Percentiles rank a stretch among this genome's conserved stretches.
phyloP scores from a whole-genome alignment of 2,797 vertebrate species.

The Heterohyrax brucei region DNA sequence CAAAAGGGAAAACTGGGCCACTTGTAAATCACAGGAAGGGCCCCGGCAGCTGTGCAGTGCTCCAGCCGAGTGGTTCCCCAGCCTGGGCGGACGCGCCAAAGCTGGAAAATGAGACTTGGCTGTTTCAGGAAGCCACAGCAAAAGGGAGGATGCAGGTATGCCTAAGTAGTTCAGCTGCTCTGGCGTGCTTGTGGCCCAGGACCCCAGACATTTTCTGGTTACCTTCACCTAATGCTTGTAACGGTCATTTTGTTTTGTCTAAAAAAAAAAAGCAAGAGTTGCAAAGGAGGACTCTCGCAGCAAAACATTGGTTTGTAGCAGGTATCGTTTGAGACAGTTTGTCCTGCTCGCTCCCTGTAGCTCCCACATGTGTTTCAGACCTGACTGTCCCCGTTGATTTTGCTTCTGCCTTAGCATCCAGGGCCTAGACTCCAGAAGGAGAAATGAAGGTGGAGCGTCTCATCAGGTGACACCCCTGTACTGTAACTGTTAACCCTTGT shows the following conservation, averaged over 20 bases:
- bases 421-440: conserved; percentile 72
- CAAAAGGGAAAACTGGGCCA: conserved; percentile 65
- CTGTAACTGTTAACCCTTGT: conserved; percentile 48
- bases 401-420: conserved; percentile 67
- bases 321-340: conserved; percentile 73
- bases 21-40: conserved; percentile 67
- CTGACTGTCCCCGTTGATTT: conserved; percentile 29
- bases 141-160: conserved; percentile 13
- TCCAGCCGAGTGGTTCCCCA: conserved; percentile 51
- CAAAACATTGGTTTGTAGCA: conserved; percentile 82
- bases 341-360: not conserved
- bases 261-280: conserved; percentile 41
- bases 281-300: conserved; percentile 66
- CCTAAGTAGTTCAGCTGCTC: conserved; percentile 45
- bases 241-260: conserved; percentile 76
- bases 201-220: conserved; percentile 71
- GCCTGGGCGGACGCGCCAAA: conserved; percentile 32
- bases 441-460: conserved; percentile 77
- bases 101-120: conserved; percentile 35
- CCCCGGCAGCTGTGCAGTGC: not conserved
- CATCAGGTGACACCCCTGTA: conserved; percentile 62
- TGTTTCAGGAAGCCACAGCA: not conserved
- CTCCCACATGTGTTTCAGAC: conserved; percentile 74
- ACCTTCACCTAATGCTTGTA: not conserved
- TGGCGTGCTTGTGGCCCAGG: conserved; percentile 60